Evolutionary conservation across 2,113 vertebrate genomes (phyloP), one percentile per base, ranked within the genome.

Genomic region (Sclerurus mexicanus): DNA sequence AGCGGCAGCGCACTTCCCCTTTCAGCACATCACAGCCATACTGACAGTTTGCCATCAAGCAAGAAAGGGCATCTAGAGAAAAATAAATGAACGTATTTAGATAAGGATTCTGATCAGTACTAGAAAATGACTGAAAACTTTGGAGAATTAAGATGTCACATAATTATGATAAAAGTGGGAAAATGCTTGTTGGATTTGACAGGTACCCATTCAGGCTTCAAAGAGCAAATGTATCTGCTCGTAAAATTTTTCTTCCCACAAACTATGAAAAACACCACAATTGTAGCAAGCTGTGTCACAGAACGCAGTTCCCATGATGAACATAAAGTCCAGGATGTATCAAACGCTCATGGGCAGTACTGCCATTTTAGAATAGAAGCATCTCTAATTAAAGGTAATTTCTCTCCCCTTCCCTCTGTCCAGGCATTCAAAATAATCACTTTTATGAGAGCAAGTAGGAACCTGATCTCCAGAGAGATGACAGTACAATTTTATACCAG

Each of bases 31-130:
- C 99, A 58, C 99, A 99, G 96, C 99, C 99, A 23, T 99, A 99
- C 97, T 99, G 99, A 91, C 99, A 99, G 97, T 99, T 99, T 39
- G 99, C 99, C 99, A 99, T 98, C 11, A 98, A 98, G 91, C 99
- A 99, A 1, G 99, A 98, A 52, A 98, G 98, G 64, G 98, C 98
- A 95, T 98, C 99, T 99, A 95, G 39, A 47, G 82, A 59, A 87
- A 97, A 69, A 83, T 0, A 81, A 53, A 40, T 12, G 23, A 59
- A 42, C 13, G 23, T 8, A 4, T 40, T 78, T 28, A 87, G 52
- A 14, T 16, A 56, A 94, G 47, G 67, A 44, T 77, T 58, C 14
- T 3, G 12, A 72, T 28, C 76, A 49, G 44, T 9, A 69, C 31
- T 55, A 50, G 42, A 60, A 91, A 85, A 49, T 25, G 0, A 59